Evolutionary conservation across 2,113 vertebrate genomes (phyloP).

Genomic region (Pungitius pungitius): DNA sequence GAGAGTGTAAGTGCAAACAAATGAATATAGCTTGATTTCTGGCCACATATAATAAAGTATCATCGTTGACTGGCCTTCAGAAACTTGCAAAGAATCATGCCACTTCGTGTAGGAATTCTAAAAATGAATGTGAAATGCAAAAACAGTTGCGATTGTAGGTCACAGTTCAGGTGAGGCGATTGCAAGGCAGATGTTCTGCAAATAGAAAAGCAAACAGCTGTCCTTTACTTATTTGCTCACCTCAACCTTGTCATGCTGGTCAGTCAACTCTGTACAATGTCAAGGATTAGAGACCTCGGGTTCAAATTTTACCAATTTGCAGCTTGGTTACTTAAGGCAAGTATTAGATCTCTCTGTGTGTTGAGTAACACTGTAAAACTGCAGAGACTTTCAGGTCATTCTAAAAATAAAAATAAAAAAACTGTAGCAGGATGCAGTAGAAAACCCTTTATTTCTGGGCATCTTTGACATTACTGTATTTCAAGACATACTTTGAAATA

Average conservation of each 20-base stretch:
- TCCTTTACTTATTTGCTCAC: conserved; percentile 46
- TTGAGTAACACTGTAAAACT: too few relatives aligned
- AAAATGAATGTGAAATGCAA: not conserved
- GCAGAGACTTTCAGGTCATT: not conserved
- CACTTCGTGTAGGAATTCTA: not conserved
- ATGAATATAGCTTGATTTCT: not conserved
- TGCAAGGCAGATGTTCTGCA: conserved; percentile 14
- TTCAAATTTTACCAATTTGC: not conserved
- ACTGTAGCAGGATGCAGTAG: not conserved
- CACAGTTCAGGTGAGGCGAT: not conserved
- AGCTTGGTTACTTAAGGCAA: not conserved
- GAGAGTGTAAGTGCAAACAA: not conserved
- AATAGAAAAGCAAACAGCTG: conserved; percentile 56
- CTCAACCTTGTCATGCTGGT: conserved; percentile 47
- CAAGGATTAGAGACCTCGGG: not conserved
- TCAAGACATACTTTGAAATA: not conserved
- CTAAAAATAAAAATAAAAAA: not conserved
- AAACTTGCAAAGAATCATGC: not conserved
- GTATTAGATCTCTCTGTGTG: not conserved
- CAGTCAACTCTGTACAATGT: conserved; percentile 48
- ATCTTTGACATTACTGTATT: not conserved
- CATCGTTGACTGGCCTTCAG: too few relatives aligned
- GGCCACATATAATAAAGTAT: too few relatives aligned
- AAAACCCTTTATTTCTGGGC: not conserved
- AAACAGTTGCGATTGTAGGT: not conserved